phyloP scores from a whole-genome alignment of 2,113 vertebrate species.

The Engraulis encrasicolus region DNA sequence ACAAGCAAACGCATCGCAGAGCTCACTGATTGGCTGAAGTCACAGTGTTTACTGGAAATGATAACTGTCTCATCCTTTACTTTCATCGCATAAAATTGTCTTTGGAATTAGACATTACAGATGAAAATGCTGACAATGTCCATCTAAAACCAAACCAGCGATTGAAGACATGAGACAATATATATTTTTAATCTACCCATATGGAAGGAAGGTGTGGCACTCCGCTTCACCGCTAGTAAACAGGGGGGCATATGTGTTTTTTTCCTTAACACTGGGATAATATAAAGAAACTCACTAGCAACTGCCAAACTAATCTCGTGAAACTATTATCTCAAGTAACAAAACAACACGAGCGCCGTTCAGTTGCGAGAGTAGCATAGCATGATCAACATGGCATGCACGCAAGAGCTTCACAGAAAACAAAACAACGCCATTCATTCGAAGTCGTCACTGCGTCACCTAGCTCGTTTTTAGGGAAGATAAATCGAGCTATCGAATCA shows the following conservation, averaged over 20 bases:
- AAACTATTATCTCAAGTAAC: background rate
- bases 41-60: background rate
- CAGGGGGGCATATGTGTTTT: background rate
- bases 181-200: background rate
- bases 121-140: slow-evolving; percentile 32
- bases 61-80: background rate
- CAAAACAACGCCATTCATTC: slow-evolving; percentile 21
- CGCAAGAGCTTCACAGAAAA: slow-evolving; percentile 1
- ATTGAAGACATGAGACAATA: background rate
- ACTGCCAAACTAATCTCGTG: background rate
- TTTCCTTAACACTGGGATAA: background rate
- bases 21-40: slow-evolving; percentile 59
- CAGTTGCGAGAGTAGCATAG: slow-evolving; percentile 1
- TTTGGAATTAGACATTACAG: background rate
- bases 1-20: slow-evolving; percentile 36
- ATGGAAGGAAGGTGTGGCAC: slow-evolving; percentile 39
- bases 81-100: background rate
- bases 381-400: slow-evolving; percentile 16
- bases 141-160: background rate
- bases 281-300: background rate
- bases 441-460: background rate
- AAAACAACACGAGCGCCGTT: background rate
- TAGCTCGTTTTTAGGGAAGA: background rate
- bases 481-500: background rate
- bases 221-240: background rate